These are phyloP conservation scores for Hippopotamus amphibius DNA, from an alignment of 2,113 vertebrate genomes.

Conservation along the genomic window DNA sequence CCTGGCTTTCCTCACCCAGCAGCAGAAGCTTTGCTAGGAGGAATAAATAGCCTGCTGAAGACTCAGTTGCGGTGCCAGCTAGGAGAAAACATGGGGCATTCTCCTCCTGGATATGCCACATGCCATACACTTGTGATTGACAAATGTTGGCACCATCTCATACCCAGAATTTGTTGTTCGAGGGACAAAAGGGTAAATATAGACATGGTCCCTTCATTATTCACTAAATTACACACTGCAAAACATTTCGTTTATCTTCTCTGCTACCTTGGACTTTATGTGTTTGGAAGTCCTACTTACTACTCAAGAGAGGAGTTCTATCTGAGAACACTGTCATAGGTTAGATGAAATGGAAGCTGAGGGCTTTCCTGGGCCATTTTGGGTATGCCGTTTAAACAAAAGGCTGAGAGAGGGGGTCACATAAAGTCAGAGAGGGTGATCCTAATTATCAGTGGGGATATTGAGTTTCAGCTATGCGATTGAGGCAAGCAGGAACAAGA, in stretches of 20 bases:
- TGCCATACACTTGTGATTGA: background rate
- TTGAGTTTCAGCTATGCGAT: background rate
- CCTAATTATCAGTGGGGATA: background rate
- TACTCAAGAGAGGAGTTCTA: background rate
- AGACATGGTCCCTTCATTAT: background rate
- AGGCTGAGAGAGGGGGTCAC: background rate
- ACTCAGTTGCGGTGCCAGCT: background rate
- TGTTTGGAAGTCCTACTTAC: background rate
- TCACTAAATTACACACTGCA: background rate
- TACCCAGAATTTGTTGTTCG: background rate
- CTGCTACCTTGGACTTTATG: background rate
- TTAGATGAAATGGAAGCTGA: background rate
- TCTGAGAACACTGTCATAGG: background rate
- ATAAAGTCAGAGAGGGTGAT: background rate
- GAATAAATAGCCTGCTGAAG: background rate
- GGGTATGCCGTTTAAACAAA: background rate
- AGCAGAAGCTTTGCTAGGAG: background rate
- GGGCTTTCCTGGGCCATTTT: background rate
- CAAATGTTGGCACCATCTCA: background rate
- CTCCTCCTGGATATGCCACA: background rate
- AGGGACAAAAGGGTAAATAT: background rate
- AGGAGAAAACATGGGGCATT: background rate
- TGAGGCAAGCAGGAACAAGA: background rate
- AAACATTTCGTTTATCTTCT: background rate
- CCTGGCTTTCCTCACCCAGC: background rate